Percentiles rank a stretch among this genome's conserved stretches.
phyloP scores from a whole-genome alignment of 2,113 vertebrate species.

The Pseudolaguvia tuberculata region DNA sequence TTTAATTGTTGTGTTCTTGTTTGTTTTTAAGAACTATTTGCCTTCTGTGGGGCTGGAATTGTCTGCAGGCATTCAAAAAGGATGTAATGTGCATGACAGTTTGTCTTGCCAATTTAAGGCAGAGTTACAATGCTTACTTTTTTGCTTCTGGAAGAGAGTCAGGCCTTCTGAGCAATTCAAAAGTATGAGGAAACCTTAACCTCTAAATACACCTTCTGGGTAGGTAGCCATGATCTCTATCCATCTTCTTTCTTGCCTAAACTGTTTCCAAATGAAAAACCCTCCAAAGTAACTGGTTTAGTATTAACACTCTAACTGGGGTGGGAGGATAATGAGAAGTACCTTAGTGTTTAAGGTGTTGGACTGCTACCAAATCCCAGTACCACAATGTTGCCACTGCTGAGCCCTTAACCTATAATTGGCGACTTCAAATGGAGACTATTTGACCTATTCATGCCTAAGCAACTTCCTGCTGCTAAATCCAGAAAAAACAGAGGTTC shows the following conservation, averaged over 20 bases:
- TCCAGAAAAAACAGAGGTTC: too few species aligned
- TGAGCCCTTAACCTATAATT: too few species aligned
- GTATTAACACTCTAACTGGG: neutral
- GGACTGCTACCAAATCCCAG: too few species aligned
- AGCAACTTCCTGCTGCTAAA: too few species aligned
- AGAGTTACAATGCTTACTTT: neutral
- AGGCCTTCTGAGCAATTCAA: neutral
- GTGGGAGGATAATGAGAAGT: neutral
- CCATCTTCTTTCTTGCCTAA: neutral
- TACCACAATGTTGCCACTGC: too few species aligned
- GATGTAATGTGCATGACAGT: neutral
- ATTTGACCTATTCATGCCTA: too few species aligned
- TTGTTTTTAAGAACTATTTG: slow-evolving; percentile 16
- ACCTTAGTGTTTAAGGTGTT: too few species aligned
- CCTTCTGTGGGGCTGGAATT: neutral
- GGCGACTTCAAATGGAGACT: too few species aligned
- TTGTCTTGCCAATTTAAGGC: neutral
- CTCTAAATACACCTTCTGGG: too few species aligned
- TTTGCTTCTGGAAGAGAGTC: neutral
- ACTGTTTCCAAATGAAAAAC: neutral
- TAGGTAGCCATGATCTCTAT: too few species aligned
- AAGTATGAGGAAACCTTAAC: neutral
- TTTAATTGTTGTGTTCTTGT: too few species aligned
- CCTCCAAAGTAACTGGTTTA: neutral
- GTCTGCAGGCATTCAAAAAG: neutral